Evolutionary conservation across 1,140 invertebrate genomes (phyloP).

Genomic region (Habropoda laboriosa): DNA sequence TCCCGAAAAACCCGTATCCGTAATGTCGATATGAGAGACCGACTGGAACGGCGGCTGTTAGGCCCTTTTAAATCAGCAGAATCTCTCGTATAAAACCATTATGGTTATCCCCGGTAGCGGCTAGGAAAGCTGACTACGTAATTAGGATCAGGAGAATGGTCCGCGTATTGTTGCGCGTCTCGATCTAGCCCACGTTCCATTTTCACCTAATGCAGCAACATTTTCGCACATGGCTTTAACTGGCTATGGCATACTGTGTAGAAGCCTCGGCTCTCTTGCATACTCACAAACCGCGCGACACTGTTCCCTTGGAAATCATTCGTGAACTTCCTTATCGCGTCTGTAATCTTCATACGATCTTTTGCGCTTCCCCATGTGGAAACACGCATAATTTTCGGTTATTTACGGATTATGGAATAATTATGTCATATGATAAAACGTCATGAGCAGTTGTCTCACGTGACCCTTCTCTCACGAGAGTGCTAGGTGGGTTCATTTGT

Average conservation of each 20-base stretch:
- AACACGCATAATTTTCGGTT: conserved; percentile 8
- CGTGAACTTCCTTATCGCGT: conserved; percentile 36
- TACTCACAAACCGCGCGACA: conserved; percentile 41
- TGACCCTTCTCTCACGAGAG: not conserved
- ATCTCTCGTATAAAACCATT: conserved; percentile 63
- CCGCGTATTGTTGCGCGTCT: conserved; percentile 54
- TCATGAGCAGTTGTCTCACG: not conserved
- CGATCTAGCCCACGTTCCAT: conserved; percentile 43
- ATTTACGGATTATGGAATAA: conserved; percentile 19
- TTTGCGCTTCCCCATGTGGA: conserved; percentile 3
- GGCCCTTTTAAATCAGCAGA: conserved; percentile 45
- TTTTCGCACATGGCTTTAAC: conserved; percentile 29
- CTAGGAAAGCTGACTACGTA: conserved; percentile 60
- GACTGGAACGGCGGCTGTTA: conserved; percentile 2
- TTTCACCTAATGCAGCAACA: conserved; percentile 48
- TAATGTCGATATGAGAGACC: conserved; percentile 1
- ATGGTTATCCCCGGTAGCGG: conserved; percentile 54
- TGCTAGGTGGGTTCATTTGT: not conserved
- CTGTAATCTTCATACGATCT: not conserved
- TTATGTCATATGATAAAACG: conserved; percentile 43
- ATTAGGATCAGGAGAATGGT: conserved; percentile 62
- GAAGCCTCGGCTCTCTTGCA: conserved; percentile 18
- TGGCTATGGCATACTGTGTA: not conserved
- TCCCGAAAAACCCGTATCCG: conserved; percentile 2
- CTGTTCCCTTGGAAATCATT: conserved; percentile 41